Conservation (phyloP, 1,140 invertebrate genomes). For the Microvelia longipes region DNA sequence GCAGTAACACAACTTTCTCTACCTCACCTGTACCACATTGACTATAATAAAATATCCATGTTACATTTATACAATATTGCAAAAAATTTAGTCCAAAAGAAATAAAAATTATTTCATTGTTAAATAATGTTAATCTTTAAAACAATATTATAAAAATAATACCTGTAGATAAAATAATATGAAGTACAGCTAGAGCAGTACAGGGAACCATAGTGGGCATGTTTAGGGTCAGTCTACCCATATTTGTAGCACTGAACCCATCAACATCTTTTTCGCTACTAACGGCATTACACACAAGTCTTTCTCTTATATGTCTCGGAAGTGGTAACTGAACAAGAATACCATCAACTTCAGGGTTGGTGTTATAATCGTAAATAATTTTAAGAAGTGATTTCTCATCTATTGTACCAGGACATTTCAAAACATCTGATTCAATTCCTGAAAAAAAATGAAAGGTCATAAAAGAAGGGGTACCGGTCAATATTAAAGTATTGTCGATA, state of each 20-base stretch:
- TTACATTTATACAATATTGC: no score
- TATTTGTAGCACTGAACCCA: constrained; percentile 68
- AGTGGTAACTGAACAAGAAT: constrained; percentile 65
- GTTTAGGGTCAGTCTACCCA: constrained; percentile 55
- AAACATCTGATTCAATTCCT: neutral
- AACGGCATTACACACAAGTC: constrained; percentile 62
- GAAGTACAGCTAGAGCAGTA: constrained; percentile 64
- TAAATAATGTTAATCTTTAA: no score
- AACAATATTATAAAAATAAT: constrained; percentile 6
- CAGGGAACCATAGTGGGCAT: constrained; percentile 66
- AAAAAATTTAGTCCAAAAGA: no score
- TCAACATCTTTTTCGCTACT: constrained; percentile 75
- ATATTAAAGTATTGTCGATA: no score
- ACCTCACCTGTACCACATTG: no score
- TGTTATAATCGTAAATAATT: constrained; percentile 33
- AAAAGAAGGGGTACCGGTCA: no score
- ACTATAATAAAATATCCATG: no score
- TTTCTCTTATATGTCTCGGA: constrained; percentile 55
- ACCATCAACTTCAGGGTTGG: constrained; percentile 54
- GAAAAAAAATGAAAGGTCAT: no score
- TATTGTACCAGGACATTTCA: neutral
- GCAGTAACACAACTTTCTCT: no score
- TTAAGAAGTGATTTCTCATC: neutral
- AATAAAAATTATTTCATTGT: no score
- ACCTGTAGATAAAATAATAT: constrained; percentile 46